Evolutionary conservation across 1,140 invertebrate species (phyloP), one percentile per base, ranked within the genome.

Genomic region (Drosophila chauvacae): DNA sequence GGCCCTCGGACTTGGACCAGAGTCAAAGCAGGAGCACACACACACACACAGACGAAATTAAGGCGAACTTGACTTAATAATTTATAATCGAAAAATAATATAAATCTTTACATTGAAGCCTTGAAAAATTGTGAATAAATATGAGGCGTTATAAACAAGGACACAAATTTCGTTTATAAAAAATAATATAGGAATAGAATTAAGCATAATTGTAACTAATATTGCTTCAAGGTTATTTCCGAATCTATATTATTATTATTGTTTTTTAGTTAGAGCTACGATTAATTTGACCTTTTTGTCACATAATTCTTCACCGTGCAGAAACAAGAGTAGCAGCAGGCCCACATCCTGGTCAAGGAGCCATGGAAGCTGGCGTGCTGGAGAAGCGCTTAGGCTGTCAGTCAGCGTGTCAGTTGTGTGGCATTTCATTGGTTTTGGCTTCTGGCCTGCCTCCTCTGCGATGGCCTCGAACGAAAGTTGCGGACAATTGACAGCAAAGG

Each of bases 371-470:
- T 61, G 61, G 39, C 7, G 45, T 57, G 80, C 72, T 47, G 47
- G 18, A 35, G 51, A 35, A 71, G 45, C 56, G 79, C 83, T 87
- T 81, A 68, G 62, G 55, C 74, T 57, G 82, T 79, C 83, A 76
- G 79, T 86, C 82, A 87, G 68, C 39, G 47, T 82, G 83, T 82
- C 79, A 79, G 50, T 81, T 66, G 69, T 51, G 62, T 63, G 75
- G 55, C 83, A 42, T 64, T 66, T 50, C 73, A 77, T 76, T 76
- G 73, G 73, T 76, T 76, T 66, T 76, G 73, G 60, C 69, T 58
- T 69, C 30, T 69, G 51, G 35, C 42, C 37, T 45, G 48, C 41
- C 26, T 48, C 33, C 37, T 26, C 41, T 45, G 37, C 33, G 35
- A 48, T 66, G 73, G 61, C 47, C 42, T 55, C 72, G 26, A 57